These are phyloP conservation scores for Theristicus caerulescens DNA, from an alignment of 2,113 vertebrate genomes.

Conservation along the genomic window DNA sequence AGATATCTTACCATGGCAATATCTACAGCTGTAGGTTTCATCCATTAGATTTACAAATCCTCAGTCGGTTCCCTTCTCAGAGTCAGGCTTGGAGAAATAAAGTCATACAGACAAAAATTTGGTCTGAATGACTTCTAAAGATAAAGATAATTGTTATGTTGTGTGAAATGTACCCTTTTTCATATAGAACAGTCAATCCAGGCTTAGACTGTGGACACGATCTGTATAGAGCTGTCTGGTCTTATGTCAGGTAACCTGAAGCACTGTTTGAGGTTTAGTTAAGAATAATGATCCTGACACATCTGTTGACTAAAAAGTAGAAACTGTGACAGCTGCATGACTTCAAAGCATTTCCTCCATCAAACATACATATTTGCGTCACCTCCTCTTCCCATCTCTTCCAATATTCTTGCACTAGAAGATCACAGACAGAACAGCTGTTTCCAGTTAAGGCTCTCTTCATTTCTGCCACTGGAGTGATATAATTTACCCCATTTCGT, in stretches of 20 bases:
- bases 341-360: slow-evolving; percentile 61
- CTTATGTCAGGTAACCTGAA: neutral
- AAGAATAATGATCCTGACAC: slow-evolving; percentile 21
- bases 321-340: slow-evolving; percentile 47
- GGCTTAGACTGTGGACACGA: neutral
- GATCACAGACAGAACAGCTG: slow-evolving; percentile 39
- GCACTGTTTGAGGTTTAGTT: neutral
- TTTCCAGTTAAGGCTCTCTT: neutral
- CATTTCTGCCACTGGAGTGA: neutral
- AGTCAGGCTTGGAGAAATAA: neutral
- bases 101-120: neutral
- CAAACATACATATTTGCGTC: neutral
- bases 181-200: neutral
- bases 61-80: neutral
- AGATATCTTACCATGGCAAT: neutral
- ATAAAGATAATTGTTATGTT: neutral
- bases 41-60: neutral
- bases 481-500: neutral
- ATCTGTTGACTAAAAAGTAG: slow-evolving; percentile 26
- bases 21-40: neutral
- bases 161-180: neutral
- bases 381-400: slow-evolving; percentile 13
- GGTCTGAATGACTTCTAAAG: neutral
- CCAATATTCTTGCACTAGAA: slow-evolving; percentile 3
- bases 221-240: neutral